These are phyloP conservation scores for Prionace glauca DNA, from an alignment of 2,797 vertebrate genomes.

Conservation along the genomic window DNA sequence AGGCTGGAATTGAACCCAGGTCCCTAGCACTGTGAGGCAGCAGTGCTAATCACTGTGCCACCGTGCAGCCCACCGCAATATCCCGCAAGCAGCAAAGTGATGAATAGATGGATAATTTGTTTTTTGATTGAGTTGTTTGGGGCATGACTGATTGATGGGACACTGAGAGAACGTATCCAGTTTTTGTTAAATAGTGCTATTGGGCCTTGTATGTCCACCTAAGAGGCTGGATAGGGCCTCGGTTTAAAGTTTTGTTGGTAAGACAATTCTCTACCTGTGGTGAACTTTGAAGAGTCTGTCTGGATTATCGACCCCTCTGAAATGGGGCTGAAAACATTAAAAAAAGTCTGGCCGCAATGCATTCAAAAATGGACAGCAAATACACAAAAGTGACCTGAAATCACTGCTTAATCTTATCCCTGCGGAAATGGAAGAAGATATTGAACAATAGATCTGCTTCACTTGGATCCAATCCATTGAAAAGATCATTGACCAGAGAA, in stretches of 20 bases:
- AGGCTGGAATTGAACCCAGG: no score
- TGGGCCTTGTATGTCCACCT: background rate
- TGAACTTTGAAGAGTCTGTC: no score
- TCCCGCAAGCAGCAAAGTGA: background rate
- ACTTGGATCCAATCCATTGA: background rate
- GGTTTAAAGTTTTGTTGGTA: background rate
- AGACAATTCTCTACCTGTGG: background rate
- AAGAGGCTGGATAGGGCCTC: background rate
- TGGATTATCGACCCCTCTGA: background rate
- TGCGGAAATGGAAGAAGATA: background rate
- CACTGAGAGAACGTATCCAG: background rate
- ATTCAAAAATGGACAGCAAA: background rate
- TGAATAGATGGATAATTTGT: background rate
- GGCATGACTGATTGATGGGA: background rate
- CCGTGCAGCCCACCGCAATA: no score
- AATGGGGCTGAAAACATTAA: background rate
- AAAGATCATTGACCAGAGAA: background rate
- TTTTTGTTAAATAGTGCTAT: background rate
- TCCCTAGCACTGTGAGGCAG: no score
- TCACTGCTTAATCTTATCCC: background rate
- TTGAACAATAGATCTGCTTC: background rate
- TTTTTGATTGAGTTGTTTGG: background rate
- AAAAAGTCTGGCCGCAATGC: background rate
- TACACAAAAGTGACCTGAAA: background rate
- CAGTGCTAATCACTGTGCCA: no score